Evolutionary conservation across 2,888 invertebrate genomes (phyloP), one percentile per base, ranked within the genome.

Genomic region (Drosophila anceps): DNA sequence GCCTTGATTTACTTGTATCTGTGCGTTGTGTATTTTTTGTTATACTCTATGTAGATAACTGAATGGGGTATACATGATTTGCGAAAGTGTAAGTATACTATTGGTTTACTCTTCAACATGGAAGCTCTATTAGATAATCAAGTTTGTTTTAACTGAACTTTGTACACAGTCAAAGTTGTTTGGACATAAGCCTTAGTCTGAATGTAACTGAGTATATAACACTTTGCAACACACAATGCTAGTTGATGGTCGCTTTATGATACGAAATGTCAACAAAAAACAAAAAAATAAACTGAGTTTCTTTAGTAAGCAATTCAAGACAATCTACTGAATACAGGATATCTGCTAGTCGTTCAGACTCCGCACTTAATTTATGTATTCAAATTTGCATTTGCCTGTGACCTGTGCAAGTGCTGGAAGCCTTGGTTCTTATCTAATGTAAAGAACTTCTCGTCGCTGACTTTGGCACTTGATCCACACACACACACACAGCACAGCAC

Each of bases 401-500:
- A 69, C 53, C 46, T 61, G 61, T 54, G 77, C 81, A 76, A 80
- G 67, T 71, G 81, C 70, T 66, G 66, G 70, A 73, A 73, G 61
- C 71, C 80, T 73, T 82, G 66, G 55, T 66, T 84, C 82, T 89
- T 84, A 84, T 84, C 84, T 84, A 84, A 89, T 73, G 70, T 65
- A 70, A 76, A 83, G 87, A 81, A 86, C 79, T 72, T 57, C 60
- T 73, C 71, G 50, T 73, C 73, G 72, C 77, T 73, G 84, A 76
- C 87, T 89, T 86, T 82, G 70, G 84, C 87, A 84, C 89, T 82
- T 86, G 82, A 88, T 84, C 76, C 74, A 85, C 63, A 74, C 57
- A 69, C 27, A 51, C 27, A 24, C 24, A 62, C 57, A 61, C n/a
- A n/a, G n/a, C n/a, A n/a, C n/a, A n/a, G n/a, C n/a, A n/a, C 44